Evolutionary conservation across 2,797 vertebrate genomes (phyloP).

Genomic region (Rhodeus uyekii): DNA sequence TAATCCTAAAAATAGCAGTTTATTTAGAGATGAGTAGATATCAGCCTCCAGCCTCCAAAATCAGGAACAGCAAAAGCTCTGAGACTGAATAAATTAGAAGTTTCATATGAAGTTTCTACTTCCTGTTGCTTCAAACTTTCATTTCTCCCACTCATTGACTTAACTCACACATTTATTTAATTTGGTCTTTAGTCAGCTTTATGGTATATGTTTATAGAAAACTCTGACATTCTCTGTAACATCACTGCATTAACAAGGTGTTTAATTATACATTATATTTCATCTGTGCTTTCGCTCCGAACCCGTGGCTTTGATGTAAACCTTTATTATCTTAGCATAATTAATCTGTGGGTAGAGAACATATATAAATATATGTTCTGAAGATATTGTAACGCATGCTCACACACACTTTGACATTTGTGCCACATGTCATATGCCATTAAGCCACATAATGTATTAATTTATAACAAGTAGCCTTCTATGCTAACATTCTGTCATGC

Average conservation of each 20-base stretch:
- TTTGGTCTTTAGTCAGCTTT: constrained; percentile 16
- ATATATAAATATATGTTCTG: not conserved
- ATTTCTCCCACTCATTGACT: constrained; percentile 29
- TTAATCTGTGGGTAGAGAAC: constrained; percentile 10
- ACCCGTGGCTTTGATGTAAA: constrained; percentile 10
- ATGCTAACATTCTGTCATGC: not conserved
- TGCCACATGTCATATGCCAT: not conserved
- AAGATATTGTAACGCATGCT: not conserved
- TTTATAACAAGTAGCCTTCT: not conserved
- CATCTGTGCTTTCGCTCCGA: not conserved
- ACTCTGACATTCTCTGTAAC: constrained; percentile 12
- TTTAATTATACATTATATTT: constrained; percentile 12
- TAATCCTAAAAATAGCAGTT: constrained; percentile 29
- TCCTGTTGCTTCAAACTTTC: not conserved
- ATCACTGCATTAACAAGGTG: not conserved
- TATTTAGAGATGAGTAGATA: constrained; percentile 19
- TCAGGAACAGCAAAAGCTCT: not conserved
- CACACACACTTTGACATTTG: not conserved
- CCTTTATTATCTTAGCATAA: not conserved
- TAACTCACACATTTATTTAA: constrained; percentile 12
- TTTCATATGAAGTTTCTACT: constrained; percentile 8
- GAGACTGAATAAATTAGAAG: not conserved
- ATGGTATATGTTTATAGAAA: constrained; percentile 21
- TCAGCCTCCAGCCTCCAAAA: constrained; percentile 6
- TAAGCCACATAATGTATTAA: not conserved